Conservation (phyloP, 2,888 invertebrate genomes). For the Yponomeuta malinellus region DNA sequence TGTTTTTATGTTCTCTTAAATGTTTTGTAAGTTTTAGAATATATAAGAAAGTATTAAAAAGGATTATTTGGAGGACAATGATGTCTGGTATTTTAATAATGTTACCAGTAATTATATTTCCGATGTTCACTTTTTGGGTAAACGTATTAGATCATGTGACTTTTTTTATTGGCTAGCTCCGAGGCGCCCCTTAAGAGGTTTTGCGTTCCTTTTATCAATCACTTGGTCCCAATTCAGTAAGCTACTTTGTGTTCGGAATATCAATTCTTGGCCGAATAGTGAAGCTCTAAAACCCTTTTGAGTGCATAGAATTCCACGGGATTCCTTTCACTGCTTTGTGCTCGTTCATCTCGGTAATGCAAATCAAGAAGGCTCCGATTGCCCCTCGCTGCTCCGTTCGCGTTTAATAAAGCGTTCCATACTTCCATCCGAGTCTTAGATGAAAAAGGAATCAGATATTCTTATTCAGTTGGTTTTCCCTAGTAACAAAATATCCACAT, state of each 20-base stretch:
- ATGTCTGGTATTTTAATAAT: too few relatives aligned
- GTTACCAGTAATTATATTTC: too few relatives aligned
- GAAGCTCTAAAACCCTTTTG: constrained; percentile 29
- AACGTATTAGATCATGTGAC: too few relatives aligned
- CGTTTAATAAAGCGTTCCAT: constrained; percentile 28
- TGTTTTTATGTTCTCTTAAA: too few relatives aligned
- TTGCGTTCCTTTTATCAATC: constrained; percentile 3
- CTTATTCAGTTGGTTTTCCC: too few relatives aligned
- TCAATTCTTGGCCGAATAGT: constrained; percentile 7
- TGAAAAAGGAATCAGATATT: too few relatives aligned
- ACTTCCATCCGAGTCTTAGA: not conserved
- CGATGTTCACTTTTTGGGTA: too few relatives aligned
- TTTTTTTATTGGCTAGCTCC: too few relatives aligned
- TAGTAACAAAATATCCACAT: too few relatives aligned
- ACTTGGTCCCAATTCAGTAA: constrained; percentile 10
- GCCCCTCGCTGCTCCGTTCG: constrained; percentile 46
- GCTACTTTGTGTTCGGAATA: not conserved
- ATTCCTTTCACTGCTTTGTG: constrained; percentile 39
- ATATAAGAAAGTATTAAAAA: too few relatives aligned
- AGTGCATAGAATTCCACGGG: constrained; percentile 36
- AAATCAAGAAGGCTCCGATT: constrained; percentile 49
- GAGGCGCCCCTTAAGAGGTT: not conserved
- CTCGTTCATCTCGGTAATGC: constrained; percentile 42
- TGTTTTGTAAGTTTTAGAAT: too few relatives aligned
- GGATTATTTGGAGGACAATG: too few relatives aligned